Evolutionary conservation across 2,797 vertebrate genomes (phyloP).

Genomic region (Glossophaga mutica): DNA sequence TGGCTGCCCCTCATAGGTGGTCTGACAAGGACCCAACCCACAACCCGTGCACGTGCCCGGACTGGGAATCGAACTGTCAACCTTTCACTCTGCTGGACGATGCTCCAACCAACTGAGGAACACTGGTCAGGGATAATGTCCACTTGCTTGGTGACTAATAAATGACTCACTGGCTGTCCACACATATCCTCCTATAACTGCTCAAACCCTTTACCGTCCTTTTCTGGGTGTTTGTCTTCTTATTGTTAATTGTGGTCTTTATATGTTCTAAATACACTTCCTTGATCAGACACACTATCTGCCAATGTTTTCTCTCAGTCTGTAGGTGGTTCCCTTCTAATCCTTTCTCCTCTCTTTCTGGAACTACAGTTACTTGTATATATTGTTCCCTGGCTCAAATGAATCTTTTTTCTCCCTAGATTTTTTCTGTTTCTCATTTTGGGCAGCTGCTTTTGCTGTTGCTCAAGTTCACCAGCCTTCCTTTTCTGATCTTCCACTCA

Average conservation of each 20-base stretch:
- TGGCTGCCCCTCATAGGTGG: too few species aligned
- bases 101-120: too few species aligned
- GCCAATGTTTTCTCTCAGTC: background rate
- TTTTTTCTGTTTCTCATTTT: background rate
- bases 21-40: too few species aligned
- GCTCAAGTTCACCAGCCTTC: background rate
- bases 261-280: background rate
- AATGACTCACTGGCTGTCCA: background rate
- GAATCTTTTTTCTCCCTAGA: background rate
- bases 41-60: too few species aligned
- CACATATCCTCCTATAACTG: background rate
- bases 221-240: background rate
- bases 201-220: background rate
- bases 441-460: background rate
- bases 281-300: background rate
- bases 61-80: too few species aligned
- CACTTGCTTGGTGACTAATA: too few species aligned
- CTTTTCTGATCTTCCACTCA: background rate
- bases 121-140: background rate
- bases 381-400: background rate
- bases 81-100: too few species aligned
- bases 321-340: too few species aligned
- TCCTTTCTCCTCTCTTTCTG: background rate
- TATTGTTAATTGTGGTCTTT: background rate
- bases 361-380: background rate